Base-by-base conservation (phyloP, 2,113 vertebrate genomes). In the Cottus gobio region DNA sequence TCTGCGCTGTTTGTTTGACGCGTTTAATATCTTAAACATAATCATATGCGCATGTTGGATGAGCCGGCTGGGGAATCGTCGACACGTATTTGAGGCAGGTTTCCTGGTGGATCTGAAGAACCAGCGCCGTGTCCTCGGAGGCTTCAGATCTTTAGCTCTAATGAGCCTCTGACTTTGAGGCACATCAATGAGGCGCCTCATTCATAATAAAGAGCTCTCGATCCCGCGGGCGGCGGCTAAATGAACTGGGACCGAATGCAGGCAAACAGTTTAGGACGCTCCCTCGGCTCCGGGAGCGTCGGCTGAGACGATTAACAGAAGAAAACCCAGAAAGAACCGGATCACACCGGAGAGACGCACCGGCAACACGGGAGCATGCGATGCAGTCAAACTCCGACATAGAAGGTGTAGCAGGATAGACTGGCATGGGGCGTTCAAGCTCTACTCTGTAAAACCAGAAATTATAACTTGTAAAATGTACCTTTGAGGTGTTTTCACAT, bases 121-220 rank as follows among this genome's bases (percentile, higher is more conserved):
- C 4, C 34, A 65, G 15, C 31, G 7, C 12, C 30, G 22, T 64
- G 56, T 68, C 60, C 56, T 74, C 31, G 67, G 24, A 39, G 1
- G n/a, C 28, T 4, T 31, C 83, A 84, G 85, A n/a, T 85, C 76
- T 89, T 93, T 85, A 86, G 39, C 82, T 75, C 74, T 91, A 91
- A 91, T 91, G 91, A 91, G 86, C 74, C 71, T 80, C 75, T 89
- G 89, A 91, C 90, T 90, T 85, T 90, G 80, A 93, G 86, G 82
- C 80, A 85, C 89, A 80, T 89, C 85, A 85, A 70, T 84, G 87
- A 87, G 72, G 75, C n/a, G 48, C 87, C 88, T 92, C 89, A 84
- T 87, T 92, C 85, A 86, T 90, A 88, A 92, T 92, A 80, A 92
- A 91, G 87, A 89, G 87, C 66, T 50, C 15, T 71, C 36, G 31